Base-by-base conservation (phyloP, 30 jellyfish, hydroid and myxozoan genomes). In the Chrysaora quinquecirrha region DNA sequence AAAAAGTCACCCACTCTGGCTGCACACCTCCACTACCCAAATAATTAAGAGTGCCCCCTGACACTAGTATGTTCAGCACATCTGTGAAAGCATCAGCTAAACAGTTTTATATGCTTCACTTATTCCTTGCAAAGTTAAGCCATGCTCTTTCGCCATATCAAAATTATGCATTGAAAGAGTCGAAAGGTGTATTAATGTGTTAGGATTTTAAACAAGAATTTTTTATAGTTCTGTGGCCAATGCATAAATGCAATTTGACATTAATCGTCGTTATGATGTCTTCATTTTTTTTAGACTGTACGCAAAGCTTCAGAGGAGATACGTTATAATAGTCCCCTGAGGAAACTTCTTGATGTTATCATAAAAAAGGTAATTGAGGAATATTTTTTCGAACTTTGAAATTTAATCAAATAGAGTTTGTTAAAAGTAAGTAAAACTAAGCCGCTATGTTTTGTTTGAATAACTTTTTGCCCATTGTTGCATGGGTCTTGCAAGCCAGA, bases 301-400 rank as follows among this genome's bases (percentile, higher is more conserved):
- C 65, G 63, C 21, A 88, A 87, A 60, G 96, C 97, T 9, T 94
- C 99, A 19, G 97, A 94, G 61, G 99, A 94, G 38, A 88, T 94
- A 20, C 80, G 83, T 24, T 94, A 94, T 88, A 94, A 94, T 33
- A 88, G 97, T 61, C 71, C 65, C 31, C 80, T 87, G 3, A 54
- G 99, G 35, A 82, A 78, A 47, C 84, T 69, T 76, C 54, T 94
- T 64, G 99, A 94, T 73, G 84, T 89, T 0, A 88, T 94, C 25
- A 94, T 94, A n/a, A 78, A 73, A 19, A 94, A 94, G 91, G 96
- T 87, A 48, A 56, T 68, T 54, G 11, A 3, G 18, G 3, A 20
- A 38, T 31, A 22, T n/a, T 14, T 68, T 11, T 29, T 43, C 2
- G 27, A 31, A 14, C 19, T 50, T 3, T 9, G 12, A 6, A 6